phyloP scores from a whole-genome alignment of 2,888 invertebrate species.

The Habroteleia sp. region DNA sequence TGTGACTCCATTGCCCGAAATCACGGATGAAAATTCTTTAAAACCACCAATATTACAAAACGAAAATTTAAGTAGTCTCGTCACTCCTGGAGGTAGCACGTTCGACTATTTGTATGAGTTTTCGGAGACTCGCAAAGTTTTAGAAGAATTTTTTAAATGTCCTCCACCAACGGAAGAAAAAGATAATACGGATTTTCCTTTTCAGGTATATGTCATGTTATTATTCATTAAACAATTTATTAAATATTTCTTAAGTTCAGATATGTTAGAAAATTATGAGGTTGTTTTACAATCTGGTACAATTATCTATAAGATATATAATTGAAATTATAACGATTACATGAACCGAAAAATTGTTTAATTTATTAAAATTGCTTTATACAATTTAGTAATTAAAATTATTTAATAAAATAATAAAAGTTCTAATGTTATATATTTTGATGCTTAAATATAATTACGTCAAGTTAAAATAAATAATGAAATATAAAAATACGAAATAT shows the following conservation, averaged over 20 bases:
- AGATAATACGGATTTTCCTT: conserved; percentile 80
- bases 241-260: too few species aligned
- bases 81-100: conserved; percentile 82
- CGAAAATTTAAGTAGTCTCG: conserved; percentile 78
- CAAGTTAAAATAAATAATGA: not conserved
- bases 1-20: conserved; percentile 54
- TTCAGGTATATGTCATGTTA: conserved; percentile 81
- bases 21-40: conserved; percentile 66
- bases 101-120: conserved; percentile 96
- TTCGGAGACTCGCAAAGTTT: conserved; percentile 94
- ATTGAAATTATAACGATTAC: too few species aligned
- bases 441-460: too few species aligned
- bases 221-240: too few species aligned
- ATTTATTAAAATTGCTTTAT: too few species aligned
- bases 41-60: conserved; percentile 72
- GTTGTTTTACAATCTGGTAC: too few species aligned
- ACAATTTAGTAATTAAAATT: too few species aligned
- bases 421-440: too few species aligned
- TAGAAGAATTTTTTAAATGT: conserved; percentile 95
- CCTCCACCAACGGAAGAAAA: conserved; percentile 86
- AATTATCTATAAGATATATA: too few species aligned
- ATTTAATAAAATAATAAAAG: too few species aligned
- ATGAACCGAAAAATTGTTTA: too few species aligned
- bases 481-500: not conserved
- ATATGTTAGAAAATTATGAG: too few species aligned